phyloP scores from a whole-genome alignment of 1,140 invertebrate genomes.

The Zaprionus taronus region DNA sequence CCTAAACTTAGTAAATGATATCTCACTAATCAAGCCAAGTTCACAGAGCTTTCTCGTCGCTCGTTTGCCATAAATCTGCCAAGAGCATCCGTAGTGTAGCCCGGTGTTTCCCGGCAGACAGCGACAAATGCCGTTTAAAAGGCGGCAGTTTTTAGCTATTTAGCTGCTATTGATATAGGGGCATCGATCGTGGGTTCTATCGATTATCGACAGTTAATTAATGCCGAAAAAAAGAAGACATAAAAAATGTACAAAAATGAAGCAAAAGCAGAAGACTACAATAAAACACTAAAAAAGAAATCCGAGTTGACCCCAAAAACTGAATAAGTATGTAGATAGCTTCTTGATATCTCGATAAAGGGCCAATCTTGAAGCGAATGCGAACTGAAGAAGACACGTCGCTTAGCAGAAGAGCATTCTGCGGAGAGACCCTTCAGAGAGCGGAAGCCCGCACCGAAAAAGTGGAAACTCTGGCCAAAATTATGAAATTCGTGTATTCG shows the following conservation, averaged over 20 bases:
- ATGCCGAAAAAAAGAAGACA: conserved; percentile 56
- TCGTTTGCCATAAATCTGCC: conserved; percentile 63
- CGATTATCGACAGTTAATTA: conserved; percentile 64
- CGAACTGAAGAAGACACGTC: conserved; percentile 25
- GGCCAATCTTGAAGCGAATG: conserved; percentile 32
- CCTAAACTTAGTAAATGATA: conserved; percentile 57
- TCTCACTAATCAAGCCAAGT: conserved; percentile 32
- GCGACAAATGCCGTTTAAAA: conserved; percentile 66
- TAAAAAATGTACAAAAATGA: conserved; percentile 46
- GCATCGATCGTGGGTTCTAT: conserved; percentile 62
- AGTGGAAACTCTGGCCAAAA: conserved; percentile 26
- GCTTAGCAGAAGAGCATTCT: neutral
- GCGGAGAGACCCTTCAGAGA: conserved; percentile 25
- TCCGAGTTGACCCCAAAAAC: conserved; percentile 57
- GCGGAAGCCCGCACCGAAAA: conserved; percentile 43
- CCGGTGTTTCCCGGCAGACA: conserved; percentile 25
- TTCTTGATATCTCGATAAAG: conserved; percentile 32
- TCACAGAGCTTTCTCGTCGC: conserved; percentile 57
- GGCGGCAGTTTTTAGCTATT: conserved; percentile 59
- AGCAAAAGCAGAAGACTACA: conserved; percentile 39
- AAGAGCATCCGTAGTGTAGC: conserved; percentile 18
- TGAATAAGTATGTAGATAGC: conserved; percentile 16
- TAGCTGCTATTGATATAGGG: conserved; percentile 68
- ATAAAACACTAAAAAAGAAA: conserved; percentile 67
- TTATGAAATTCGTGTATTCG: conserved; percentile 41